Evolutionary conservation across 1,140 invertebrate genomes (phyloP), one percentile per base, ranked within the genome.

Genomic region (Gryon sp.): DNA sequence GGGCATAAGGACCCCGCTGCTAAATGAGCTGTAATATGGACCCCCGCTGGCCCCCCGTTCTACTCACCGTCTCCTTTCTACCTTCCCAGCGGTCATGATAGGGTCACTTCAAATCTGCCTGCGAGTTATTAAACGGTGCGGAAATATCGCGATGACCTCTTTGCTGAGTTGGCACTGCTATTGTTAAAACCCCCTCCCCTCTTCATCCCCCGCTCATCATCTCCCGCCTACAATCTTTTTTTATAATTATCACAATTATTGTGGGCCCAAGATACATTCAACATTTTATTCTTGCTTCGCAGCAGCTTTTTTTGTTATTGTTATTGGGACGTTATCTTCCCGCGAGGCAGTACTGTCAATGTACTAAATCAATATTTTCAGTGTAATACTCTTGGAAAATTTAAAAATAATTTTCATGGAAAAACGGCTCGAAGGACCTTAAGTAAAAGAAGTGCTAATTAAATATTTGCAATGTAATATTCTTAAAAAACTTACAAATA

Each of bases 11-110:
- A 86, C 69, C 87, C 87, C 83, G 87, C 87, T 88, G 86, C 86
- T 87, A 87, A 88, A 88, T 87, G 86, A 88, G 86, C 87, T 86
- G 85, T 88, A 88, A 88, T 88, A 86, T 72, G 84, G 85, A 87
- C 83, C 84, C 87, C 87, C 81, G 86, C 87, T 87, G 87, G 69
- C 82, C 76, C 80, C 76, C 48, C 69, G 55, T 53, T 77, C 62
- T 63, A 15, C 78, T 77, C 75, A 72, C 66, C 68, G 75, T 68
- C 68, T 68, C 55, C 24, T 38, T 53, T 48, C 38, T 62, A 11
- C 68, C 46, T 59, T 28, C 52, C 46, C 22, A 7, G 55, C 62
- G 62, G 62, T 77, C 68, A 68, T 77, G 59, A 77, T 72, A 77
- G 66, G 66, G 60, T 77, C 74, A 76, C 66, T 62, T 72, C 60